These are phyloP conservation scores for Bathynomus jamesi DNA, from an alignment of 1,140 invertebrate species.

Conservation along the genomic window DNA sequence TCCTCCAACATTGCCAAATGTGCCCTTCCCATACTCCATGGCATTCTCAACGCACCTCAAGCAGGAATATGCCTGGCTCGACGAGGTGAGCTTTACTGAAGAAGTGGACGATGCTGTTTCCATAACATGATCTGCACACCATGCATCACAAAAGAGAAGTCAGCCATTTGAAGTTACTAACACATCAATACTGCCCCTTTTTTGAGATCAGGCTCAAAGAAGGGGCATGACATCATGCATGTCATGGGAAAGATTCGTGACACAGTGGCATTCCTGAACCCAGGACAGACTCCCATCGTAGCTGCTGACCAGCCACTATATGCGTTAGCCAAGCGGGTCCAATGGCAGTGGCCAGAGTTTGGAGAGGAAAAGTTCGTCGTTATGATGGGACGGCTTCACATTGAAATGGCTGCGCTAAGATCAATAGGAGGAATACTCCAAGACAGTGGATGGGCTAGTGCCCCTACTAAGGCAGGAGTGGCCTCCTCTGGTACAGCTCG, in stretches of 20 bases:
- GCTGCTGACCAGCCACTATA: conserved; percentile 31
- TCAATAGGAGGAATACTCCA: not conserved
- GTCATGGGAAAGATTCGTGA: conserved; percentile 27
- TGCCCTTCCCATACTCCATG: too few relatives aligned
- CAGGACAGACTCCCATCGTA: conserved; percentile 26
- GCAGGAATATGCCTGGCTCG: too few relatives aligned
- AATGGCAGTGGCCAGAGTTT: conserved; percentile 37
- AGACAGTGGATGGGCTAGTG: not conserved
- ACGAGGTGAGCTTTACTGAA: not conserved
- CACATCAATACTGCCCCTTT: not conserved
- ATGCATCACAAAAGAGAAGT: not conserved
- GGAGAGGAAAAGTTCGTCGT: too few relatives aligned
- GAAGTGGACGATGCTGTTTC: not conserved
- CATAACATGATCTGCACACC: not conserved
- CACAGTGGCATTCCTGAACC: conserved; percentile 25
- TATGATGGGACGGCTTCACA: too few relatives aligned
- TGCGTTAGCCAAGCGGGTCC: conserved; percentile 30
- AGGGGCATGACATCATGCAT: conserved; percentile 5
- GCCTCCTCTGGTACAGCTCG: conserved; percentile 1
- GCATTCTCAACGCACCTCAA: too few relatives aligned
- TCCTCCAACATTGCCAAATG: too few relatives aligned
- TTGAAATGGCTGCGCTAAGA: not conserved
- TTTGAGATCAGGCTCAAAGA: not conserved
- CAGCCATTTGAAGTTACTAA: not conserved
- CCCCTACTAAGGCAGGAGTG: not conserved